phyloP scores from a whole-genome alignment of 2,888 invertebrate genomes.

The Andrena marginata region DNA sequence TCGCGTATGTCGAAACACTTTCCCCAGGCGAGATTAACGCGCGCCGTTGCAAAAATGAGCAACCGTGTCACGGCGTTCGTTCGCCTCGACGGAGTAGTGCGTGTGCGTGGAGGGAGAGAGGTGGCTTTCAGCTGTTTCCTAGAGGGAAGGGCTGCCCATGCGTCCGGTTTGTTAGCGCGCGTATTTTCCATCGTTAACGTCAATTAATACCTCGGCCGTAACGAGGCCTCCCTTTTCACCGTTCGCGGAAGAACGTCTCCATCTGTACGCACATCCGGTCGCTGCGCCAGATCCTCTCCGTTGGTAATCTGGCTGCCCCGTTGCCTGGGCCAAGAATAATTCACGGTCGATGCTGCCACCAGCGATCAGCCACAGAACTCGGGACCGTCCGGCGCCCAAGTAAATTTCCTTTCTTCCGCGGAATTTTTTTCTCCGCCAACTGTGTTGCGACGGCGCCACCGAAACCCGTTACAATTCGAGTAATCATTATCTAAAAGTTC shows the following conservation, averaged over 20 bases:
- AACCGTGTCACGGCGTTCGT: not conserved
- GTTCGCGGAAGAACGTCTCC: constrained; percentile 47
- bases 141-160: not conserved
- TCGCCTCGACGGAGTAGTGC: not conserved
- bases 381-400: not conserved
- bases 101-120: not conserved
- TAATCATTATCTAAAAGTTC: no score
- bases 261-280: constrained; percentile 50
- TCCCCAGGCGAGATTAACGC: constrained; percentile 49
- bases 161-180: constrained; percentile 50
- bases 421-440: not conserved
- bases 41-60: not conserved
- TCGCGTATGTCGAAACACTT: constrained; percentile 5
- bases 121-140: not conserved
- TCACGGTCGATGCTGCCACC: constrained; percentile 75
- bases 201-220: constrained; percentile 68
- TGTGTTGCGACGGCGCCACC: no score
- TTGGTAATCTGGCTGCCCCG: constrained; percentile 61
- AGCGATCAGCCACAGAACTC: constrained; percentile 65
- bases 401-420: not conserved
- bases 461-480: no score
- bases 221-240: constrained; percentile 39
- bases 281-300: constrained; percentile 40
- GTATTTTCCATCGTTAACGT: constrained; percentile 64
- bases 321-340: constrained; percentile 60